Evolutionary conservation across 2,113 vertebrate species (phyloP).

Genomic region (Apteryx owenii): DNA sequence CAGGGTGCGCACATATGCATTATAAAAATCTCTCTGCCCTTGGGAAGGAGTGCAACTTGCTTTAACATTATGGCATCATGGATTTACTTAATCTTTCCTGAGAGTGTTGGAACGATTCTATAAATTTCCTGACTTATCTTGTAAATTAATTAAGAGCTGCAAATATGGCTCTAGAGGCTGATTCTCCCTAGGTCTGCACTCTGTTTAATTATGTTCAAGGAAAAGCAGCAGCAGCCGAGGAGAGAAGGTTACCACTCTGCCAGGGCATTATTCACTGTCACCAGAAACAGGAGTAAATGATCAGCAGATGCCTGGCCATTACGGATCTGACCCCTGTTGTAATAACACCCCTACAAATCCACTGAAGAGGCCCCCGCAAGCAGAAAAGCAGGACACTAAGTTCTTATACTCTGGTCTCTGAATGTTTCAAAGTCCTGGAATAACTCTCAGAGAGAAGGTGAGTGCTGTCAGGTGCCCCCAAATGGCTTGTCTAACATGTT

Average conservation of each 20-base stretch:
- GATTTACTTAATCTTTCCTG: not conserved
- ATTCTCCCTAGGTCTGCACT: not conserved
- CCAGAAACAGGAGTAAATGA: not conserved
- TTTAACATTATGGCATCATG: not conserved
- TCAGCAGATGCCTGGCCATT: not conserved
- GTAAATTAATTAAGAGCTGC: slow-evolving; percentile 11
- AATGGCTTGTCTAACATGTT: not conserved
- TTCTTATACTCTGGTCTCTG: not conserved
- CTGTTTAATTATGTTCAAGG: not conserved
- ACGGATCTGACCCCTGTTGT: not conserved
- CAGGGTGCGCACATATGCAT: not conserved
- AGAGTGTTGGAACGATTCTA: not conserved
- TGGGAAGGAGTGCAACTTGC: not conserved
- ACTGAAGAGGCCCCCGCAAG: not conserved
- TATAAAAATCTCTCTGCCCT: not conserved
- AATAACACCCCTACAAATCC: not conserved
- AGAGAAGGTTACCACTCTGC: not conserved
- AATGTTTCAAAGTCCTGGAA: not conserved
- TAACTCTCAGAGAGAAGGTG: not conserved
- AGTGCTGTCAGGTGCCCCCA: not conserved
- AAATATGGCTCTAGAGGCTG: not conserved
- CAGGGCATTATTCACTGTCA: not conserved
- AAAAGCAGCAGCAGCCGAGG: not conserved
- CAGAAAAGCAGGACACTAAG: not conserved
- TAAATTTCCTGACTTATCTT: not conserved